Evolutionary conservation across 2,888 invertebrate species (phyloP), one percentile per base, ranked within the genome.

Genomic region (Orthosia gothica): DNA sequence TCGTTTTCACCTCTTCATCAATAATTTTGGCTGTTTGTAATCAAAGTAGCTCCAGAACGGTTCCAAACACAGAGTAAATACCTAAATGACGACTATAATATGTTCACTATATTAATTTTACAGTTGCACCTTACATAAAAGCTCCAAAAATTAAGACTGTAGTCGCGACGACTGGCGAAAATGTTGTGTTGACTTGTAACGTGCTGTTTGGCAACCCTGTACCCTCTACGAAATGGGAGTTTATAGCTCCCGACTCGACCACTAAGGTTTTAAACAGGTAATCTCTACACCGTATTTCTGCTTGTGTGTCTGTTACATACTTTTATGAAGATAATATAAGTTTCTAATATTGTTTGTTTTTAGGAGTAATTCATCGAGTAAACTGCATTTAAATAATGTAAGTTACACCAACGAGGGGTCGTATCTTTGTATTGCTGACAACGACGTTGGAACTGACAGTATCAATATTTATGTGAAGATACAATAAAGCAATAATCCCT

Each of bases 71-170:
- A 2, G 13, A n/a, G 18, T 13, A 40, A 59, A n/a, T 2, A 40
- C 1, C 9, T 40, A 13, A n/a, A n/a, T 5, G 0, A 5, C 15
- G 23, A 5, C 7, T 23, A 12, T 13, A 47, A 18, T 12, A 20
- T 62, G 16, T 26, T 26, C 7, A 49, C 16, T 12, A 5, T 18
- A 5, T 16, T 5, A n/a, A 2, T 13, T 52, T 61, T 91, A 18
- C 89, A 96, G 95, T 94, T n/a, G 71, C 90, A 2, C 94, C 95
- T 0, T 95, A 92, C 62, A 95, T 96, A 50, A 88, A 93, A 68
- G 79, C 91, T 0, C 89, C 93, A 0, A 76, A 66, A 47, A 72
- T 76, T 0, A 84, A 86, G 15, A 74, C 67, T 2, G 26, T 93
- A 7, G 81, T 81, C 1, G 83, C 87, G 0, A 84, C 76, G 23